Evolutionary conservation across 2,888 invertebrate genomes (phyloP), one percentile per base, ranked within the genome.

Genomic region (Hesperia comma): DNA sequence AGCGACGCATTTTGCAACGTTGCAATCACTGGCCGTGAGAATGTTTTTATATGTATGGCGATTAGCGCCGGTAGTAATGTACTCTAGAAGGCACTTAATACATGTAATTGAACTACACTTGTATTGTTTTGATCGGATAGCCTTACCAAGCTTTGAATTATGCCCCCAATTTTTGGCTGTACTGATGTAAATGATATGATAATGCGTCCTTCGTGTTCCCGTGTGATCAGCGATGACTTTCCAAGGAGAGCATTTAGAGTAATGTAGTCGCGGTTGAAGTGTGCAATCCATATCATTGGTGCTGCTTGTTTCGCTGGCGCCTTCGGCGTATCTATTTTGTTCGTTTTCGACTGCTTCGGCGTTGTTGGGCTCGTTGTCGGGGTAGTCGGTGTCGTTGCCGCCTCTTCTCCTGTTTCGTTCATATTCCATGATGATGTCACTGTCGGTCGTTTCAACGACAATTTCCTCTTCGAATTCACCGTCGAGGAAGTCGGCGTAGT

Each of bases 61-160:
- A 71, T 62, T 10, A 68, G 37, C 14, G 67, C 69, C 69, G 66
- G 69, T 32, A 66, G 66, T 55, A 69, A 69, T 53, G 51, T 63
- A 69, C 69, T 64, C 57, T 43, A 67, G 10, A 43, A 64, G 40
- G 26, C 61, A 64, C 60, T 53, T n/a, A 62, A 62, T 12, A 61
- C 61, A 68, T 70, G 67, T 40, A 70, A 67, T 68, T 57, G 37
- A n/a, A 68, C 58, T 26, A 64, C 57, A 67, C 64, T 71, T 69
- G 49, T 71, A 63, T 57, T 69, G 55, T 19, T 61, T 21, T 21
- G 63, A 14, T 69, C 67, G 26, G 33, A 71, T 71, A 69, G 55
- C 60, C 32, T 68, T 55, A 26, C 71, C 71, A 63, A 69, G 64
- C 55, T 61, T 14, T 14, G 51, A 60, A 54, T 71, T 68, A 63